Evolutionary conservation across 1,140 invertebrate species (phyloP).

Genomic region (Pectinophora gossypiella): DNA sequence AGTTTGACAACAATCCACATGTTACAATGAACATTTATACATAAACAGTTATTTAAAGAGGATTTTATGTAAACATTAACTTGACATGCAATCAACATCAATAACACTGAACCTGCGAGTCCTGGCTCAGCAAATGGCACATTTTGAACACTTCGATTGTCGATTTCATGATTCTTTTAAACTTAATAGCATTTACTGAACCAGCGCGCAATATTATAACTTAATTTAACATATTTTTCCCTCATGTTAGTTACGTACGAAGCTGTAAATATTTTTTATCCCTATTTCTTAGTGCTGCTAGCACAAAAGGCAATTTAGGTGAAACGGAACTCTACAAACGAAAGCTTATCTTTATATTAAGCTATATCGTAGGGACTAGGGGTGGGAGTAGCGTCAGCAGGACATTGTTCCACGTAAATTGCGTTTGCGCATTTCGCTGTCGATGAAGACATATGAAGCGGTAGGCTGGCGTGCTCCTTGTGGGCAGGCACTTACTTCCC

Average conservation of each 20-base stretch:
- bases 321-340: conserved; percentile 15
- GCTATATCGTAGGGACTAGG: conserved; percentile 2
- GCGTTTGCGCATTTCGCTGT: conserved; percentile 38
- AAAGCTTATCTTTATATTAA: not conserved
- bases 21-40: not conserved
- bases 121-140: conserved; percentile 20
- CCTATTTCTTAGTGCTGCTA: conserved; percentile 29
- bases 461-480: conserved; percentile 29
- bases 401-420: conserved; percentile 32
- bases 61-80: conserved; percentile 36
- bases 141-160: conserved; percentile 12
- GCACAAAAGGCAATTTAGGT: conserved; percentile 43
- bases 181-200: conserved; percentile 26
- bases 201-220: conserved; percentile 21
- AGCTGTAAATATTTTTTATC: conserved; percentile 25
- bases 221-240: conserved; percentile 23
- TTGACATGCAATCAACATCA: conserved; percentile 46
- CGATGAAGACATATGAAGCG: conserved; percentile 34
- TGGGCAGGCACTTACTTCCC: conserved; percentile 94
- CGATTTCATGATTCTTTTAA: conserved; percentile 9
- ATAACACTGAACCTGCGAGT: conserved; percentile 23
- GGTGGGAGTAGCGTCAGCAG: not conserved
- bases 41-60: conserved; percentile 11
- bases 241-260: conserved; percentile 26
- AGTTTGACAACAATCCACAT: no score